These are phyloP conservation scores for Dissostichus mawsoni DNA, from an alignment of 2,113 vertebrate species.

Conservation along the genomic window DNA sequence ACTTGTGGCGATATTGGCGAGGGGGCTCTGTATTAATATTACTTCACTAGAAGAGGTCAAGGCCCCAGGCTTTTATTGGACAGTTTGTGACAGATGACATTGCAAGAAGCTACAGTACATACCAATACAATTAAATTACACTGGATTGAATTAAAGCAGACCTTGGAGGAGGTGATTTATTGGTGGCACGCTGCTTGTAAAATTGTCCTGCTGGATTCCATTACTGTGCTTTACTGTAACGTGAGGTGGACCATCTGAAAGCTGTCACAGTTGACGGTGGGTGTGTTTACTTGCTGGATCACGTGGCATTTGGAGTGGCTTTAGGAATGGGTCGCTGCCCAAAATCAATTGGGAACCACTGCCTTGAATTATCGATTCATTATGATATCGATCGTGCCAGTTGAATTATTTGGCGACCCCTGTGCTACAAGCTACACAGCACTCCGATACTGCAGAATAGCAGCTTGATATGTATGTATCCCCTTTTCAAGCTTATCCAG, in stretches of 20 bases:
- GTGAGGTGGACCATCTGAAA: slow-evolving; percentile 21
- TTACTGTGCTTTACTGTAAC: slow-evolving; percentile 9
- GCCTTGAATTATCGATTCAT: slow-evolving; percentile 61
- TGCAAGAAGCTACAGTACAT: slow-evolving; percentile 73
- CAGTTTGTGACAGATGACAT: slow-evolving; percentile 77
- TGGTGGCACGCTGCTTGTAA: slow-evolving; percentile 60
- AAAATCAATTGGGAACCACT: slow-evolving; percentile 55
- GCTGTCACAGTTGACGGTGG: slow-evolving; percentile 11
- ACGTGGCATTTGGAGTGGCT: slow-evolving; percentile 10
- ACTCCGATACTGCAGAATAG: slow-evolving; percentile 22
- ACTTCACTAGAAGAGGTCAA: slow-evolving; percentile 68
- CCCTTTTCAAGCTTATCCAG: slow-evolving; percentile 59
- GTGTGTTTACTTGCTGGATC: slow-evolving; percentile 13
- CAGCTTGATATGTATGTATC: slow-evolving; percentile 58
- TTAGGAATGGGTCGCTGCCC: slow-evolving; percentile 37
- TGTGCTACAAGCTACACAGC: slow-evolving; percentile 4
- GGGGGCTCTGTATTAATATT: slow-evolving; percentile 40
- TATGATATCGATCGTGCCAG: slow-evolving; percentile 61
- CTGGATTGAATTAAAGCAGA: slow-evolving; percentile 78
- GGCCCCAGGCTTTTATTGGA: slow-evolving; percentile 72
- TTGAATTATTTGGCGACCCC: slow-evolving; percentile 43
- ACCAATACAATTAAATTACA: slow-evolving; percentile 78
- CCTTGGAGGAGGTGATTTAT: slow-evolving; percentile 77
- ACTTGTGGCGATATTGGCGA: slow-evolving; percentile 14
- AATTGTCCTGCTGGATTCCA: slow-evolving; percentile 56